These are phyloP conservation scores for Crocidura indochinensis DNA, from an alignment of 2,797 vertebrate genomes.

Conservation along the genomic window DNA sequence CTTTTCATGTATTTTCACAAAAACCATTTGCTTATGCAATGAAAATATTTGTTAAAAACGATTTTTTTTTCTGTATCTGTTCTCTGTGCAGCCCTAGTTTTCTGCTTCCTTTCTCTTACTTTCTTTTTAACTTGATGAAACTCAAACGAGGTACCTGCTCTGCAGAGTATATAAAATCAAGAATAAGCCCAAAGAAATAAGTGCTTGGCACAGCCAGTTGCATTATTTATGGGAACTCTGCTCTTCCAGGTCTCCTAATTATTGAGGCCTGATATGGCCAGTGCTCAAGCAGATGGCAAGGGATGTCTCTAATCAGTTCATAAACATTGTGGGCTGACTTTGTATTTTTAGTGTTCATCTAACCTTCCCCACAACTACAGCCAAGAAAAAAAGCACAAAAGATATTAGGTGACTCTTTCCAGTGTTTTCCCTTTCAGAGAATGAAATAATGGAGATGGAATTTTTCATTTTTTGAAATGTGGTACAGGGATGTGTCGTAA, in stretches of 20 bases:
- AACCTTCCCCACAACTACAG: not conserved
- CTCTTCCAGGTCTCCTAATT: not conserved
- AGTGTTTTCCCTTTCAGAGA: not conserved
- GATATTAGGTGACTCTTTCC: not conserved
- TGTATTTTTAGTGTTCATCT: not conserved
- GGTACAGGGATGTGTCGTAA: not conserved
- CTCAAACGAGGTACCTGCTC: not conserved
- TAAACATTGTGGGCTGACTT: not conserved
- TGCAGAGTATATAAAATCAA: not conserved
- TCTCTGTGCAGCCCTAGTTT: not conserved
- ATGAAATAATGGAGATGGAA: not conserved
- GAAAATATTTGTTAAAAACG: slow-evolving; percentile 75
- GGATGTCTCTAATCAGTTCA: not conserved
- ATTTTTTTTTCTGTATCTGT: not conserved
- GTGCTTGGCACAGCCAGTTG: not conserved
- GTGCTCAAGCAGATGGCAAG: not conserved
- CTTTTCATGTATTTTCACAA: slow-evolving; percentile 79
- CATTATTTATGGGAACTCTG: not conserved
- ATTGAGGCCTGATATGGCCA: not conserved
- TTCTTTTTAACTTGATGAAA: slow-evolving; percentile 2
- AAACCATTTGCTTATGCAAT: slow-evolving; percentile 60
- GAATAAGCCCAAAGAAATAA: not conserved
- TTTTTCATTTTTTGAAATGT: slow-evolving; percentile 25
- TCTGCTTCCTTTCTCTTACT: not conserved
- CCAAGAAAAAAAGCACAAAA: not conserved